phyloP scores from a whole-genome alignment of 2,797 vertebrate genomes.

The Florisuga fusca region DNA sequence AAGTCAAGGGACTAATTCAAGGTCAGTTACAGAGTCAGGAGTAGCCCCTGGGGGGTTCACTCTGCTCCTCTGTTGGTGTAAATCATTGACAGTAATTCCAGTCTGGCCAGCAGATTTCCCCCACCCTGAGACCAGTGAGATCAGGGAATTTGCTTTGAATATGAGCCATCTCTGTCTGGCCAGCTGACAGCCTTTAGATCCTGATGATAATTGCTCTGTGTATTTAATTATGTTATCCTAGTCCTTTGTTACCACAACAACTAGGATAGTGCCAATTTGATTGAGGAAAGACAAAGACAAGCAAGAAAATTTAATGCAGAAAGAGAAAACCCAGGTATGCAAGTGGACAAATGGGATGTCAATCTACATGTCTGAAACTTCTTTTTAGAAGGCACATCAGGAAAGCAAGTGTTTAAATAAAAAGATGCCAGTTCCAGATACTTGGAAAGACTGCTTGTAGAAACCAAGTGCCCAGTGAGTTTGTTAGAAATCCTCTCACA shows the following conservation, averaged over 20 bases:
- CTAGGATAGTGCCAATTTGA: background rate
- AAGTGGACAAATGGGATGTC: background rate
- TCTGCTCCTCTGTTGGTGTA: background rate
- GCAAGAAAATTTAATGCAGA: background rate
- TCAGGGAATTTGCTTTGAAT: background rate
- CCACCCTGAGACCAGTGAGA: background rate
- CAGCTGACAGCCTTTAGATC: background rate
- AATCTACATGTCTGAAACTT: background rate
- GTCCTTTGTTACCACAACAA: background rate
- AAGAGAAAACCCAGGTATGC: background rate
- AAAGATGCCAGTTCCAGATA: background rate
- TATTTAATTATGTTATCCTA: constrained; percentile 6
- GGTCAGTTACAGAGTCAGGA: constrained; percentile 12
- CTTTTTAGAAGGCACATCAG: background rate
- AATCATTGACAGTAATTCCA: constrained; percentile 44
- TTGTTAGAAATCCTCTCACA: background rate
- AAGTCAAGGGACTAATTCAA: constrained; percentile 50
- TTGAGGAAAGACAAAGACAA: background rate
- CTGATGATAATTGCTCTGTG: background rate
- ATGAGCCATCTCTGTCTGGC: background rate
- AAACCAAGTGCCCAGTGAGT: background rate
- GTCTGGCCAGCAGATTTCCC: background rate
- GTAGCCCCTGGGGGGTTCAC: background rate
- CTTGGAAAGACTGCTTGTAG: background rate
- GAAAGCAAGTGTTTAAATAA: background rate